Evolutionary conservation across 2,888 invertebrate species (phyloP), one percentile per base, ranked within the genome.

Genomic region (Acholoe squamosa): DNA sequence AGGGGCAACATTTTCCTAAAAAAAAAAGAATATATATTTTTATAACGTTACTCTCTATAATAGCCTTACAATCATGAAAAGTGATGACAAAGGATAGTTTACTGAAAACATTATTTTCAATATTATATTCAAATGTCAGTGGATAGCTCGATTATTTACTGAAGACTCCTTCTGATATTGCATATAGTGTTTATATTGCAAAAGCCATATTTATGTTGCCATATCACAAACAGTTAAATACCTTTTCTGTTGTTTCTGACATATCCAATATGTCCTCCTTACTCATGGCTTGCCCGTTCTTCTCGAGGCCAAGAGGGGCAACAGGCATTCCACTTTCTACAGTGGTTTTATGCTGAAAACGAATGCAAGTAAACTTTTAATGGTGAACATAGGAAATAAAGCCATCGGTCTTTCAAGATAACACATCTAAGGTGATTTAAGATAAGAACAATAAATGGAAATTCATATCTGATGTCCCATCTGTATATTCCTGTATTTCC

Each of bases 301-400:
- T 86, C 43, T 90, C 90, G 0, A 84, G 84, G 31, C 86, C 80
- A 25, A 90, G 90, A 22, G 90, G 86, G 25, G 84, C 90, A 31
- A 86, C 25, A 3, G 86, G 31, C 34, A 52, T 7, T 10, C 67
- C 16, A 43, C 90, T 90, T 22, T 90, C 90, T 43, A 80, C 43
- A 22, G 33, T 43, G 16, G 33, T 33, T 19, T 67, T 61, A 10
- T 61, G 0, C 89, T 56, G 67, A 43, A 80, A 80, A 14, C n/a
- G 3, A 71, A 28, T 28, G 3, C 67, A 12, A 67, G 7, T n/a
- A n/a, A 22, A n/a, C 67, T 22, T 67, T 67, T 7, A 67, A 67
- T n/a, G 67, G 7, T 25, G 12, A 22, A 54, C 12, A 10, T 10
- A 54, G 19, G 10, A 14, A 14, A 10, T 14, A 14, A 54, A 14